A percentile compares a stretch with the other conserved stretches of the same genome.
Evolutionary conservation across 2,888 invertebrate species (phyloP).

Genomic region (Microctonus brassicae): DNA sequence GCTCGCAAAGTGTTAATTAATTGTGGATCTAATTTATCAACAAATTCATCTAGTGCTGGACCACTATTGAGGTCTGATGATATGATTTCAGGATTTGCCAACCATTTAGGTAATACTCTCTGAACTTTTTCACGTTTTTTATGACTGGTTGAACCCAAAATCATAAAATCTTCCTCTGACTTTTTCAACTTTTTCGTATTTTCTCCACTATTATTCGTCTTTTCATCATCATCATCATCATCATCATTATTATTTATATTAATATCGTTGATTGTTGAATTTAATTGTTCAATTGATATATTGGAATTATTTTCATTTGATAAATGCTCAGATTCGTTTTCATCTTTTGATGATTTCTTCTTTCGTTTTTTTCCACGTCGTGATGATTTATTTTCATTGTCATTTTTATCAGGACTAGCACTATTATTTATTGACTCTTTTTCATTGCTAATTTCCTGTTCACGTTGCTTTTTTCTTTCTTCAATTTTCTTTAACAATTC

Average conservation of each 20-base stretch:
- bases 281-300: neutral
- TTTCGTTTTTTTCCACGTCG: constrained; percentile 32
- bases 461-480: constrained; percentile 56
- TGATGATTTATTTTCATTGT: neutral
- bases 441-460: constrained; percentile 16
- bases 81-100: constrained; percentile 84
- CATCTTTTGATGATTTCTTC: constrained; percentile 12
- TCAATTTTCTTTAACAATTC: constrained; percentile 55
- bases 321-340: neutral
- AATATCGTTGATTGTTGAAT: no score
- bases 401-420: neutral
- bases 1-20: constrained; percentile 76
- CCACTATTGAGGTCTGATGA: constrained; percentile 78
- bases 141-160: constrained; percentile 67
- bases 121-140: constrained; percentile 71
- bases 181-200: no score
- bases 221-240: no score
- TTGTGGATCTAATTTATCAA: constrained; percentile 74
- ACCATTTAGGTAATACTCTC: constrained; percentile 88
- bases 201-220: constrained; percentile 24
- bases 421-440: neutral
- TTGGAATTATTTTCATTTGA: constrained; percentile 5
- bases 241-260: no score
- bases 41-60: constrained; percentile 69
- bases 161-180: constrained; percentile 54